Evolutionary conservation across 2,888 invertebrate species (phyloP).

Genomic region (Girardia tigrina): DNA sequence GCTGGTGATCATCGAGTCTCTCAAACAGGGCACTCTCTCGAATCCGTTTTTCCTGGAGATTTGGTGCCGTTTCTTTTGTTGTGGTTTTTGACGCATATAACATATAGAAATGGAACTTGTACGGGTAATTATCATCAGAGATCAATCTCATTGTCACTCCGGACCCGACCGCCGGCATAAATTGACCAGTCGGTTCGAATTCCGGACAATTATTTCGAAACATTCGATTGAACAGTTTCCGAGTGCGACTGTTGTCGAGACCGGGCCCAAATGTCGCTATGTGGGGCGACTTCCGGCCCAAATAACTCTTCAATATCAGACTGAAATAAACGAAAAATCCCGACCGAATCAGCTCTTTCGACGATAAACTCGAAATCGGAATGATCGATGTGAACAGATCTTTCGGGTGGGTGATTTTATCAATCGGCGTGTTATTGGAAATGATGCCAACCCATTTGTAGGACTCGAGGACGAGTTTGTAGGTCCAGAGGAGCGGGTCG

Average conservation of each 20-base stretch:
- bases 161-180: constrained; percentile 12
- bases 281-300: background rate
- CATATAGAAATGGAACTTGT: constrained; percentile 21
- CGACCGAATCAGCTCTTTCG: background rate
- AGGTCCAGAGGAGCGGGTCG: constrained; percentile 24
- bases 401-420: background rate
- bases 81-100: constrained; percentile 8
- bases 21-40: constrained; percentile 23
- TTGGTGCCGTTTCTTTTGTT: background rate
- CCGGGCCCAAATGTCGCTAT: constrained; percentile 24
- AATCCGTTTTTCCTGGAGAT: background rate
- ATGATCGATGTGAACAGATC: background rate
- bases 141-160: constrained; percentile 29
- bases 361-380: background rate
- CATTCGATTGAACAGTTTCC: constrained; percentile 21
- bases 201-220: constrained; percentile 30
- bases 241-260: constrained; percentile 26
- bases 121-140: constrained; percentile 17
- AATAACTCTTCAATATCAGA: background rate
- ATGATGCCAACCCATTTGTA: constrained; percentile 24
- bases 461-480: constrained; percentile 4
- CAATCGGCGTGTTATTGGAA: background rate
- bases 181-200: constrained; percentile 29
- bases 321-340: background rate
- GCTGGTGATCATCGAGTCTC: background rate